Conservation (phyloP, 2,797 vertebrate species). For the Trachurus trachurus region DNA sequence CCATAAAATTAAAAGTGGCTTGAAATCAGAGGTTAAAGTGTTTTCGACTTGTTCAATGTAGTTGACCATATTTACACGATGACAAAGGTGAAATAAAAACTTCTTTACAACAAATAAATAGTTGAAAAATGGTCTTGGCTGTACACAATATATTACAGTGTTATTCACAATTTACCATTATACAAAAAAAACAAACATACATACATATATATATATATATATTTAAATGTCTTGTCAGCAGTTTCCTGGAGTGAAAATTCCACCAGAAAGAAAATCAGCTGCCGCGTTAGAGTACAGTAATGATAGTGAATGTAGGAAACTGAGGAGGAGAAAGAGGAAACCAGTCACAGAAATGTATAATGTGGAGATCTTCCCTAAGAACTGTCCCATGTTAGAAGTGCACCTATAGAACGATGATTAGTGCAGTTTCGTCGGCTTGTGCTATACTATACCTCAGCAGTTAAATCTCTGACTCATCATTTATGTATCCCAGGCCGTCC, state of each 20-base stretch:
- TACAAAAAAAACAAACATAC: constrained; percentile 68
- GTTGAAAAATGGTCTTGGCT: constrained; percentile 43
- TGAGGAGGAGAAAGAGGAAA: constrained; percentile 22
- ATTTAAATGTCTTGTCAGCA: constrained; percentile 17
- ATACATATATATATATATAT: constrained; percentile 23
- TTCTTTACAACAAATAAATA: constrained; percentile 76
- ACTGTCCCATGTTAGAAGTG: neutral
- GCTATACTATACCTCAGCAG: constrained; percentile 45
- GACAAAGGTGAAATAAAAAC: constrained; percentile 42
- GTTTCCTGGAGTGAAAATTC: constrained; percentile 14
- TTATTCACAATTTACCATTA: constrained; percentile 60
- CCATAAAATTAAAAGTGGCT: constrained; percentile 44
- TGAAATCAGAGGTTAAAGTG: constrained; percentile 8
- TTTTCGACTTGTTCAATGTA: constrained; percentile 41
- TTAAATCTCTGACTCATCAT: constrained; percentile 87
- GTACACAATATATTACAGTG: constrained; percentile 69
- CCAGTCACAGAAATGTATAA: constrained; percentile 49
- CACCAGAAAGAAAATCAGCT: constrained; percentile 56
- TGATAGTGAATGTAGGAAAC: constrained; percentile 30
- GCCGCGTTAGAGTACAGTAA: constrained; percentile 48
- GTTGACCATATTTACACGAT: constrained; percentile 34
- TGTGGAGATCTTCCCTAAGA: constrained; percentile 26
- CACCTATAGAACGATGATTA: constrained; percentile 52
- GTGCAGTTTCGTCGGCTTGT: constrained; percentile 28
- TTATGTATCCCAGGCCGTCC: constrained; percentile 83